Conservation (phyloP, 2,113 vertebrate species). For the Pelusios castaneus region DNA sequence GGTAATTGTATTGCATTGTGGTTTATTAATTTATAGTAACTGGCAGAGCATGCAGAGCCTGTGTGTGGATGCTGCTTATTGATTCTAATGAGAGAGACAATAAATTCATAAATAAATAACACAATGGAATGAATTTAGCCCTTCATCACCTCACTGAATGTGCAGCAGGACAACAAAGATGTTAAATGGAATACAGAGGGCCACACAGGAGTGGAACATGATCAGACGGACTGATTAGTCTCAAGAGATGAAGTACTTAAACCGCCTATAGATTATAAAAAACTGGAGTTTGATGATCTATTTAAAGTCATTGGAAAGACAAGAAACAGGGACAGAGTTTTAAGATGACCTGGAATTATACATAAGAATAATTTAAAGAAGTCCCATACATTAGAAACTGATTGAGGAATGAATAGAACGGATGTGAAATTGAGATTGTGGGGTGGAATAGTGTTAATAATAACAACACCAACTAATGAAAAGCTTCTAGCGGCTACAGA, state of each 20-base stretch:
- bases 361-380: neutral
- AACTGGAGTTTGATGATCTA: constrained; percentile 2
- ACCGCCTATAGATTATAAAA: neutral
- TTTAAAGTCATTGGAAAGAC: neutral
- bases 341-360: neutral
- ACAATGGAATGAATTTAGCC: neutral
- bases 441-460: neutral
- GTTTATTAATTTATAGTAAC: neutral
- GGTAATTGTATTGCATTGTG: neutral
- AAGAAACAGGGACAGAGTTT: neutral
- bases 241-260: neutral
- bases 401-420: neutral
- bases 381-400: neutral
- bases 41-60: neutral
- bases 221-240: neutral
- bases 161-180: neutral
- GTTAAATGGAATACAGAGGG: constrained; percentile 24
- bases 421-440: neutral
- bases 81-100: neutral
- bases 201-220: neutral
- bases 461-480: neutral
- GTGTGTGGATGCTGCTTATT: neutral
- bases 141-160: neutral
- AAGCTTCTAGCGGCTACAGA: neutral
- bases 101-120: neutral